These are phyloP conservation scores for Ictidomys tridecemlineatus DNA, from an alignment of 2,113 vertebrate genomes.

Conservation along the genomic window DNA sequence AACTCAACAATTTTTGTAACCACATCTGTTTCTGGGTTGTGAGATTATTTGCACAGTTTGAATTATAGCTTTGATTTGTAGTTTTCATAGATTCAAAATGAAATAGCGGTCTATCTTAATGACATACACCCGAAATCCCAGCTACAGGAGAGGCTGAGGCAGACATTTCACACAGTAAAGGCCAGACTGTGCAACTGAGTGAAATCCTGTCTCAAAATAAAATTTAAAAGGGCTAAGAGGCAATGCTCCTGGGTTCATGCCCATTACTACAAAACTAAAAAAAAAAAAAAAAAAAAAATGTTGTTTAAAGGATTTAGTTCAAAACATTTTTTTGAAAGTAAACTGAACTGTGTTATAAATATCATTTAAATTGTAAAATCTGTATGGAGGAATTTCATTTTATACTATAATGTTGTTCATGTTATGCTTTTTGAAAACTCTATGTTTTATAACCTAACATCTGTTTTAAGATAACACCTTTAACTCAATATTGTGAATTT, in stretches of 20 bases:
- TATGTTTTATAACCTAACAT: not conserved
- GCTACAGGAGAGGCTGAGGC: no score
- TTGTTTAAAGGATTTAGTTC: not conserved
- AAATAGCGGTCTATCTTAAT: not conserved
- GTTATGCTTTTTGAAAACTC: not conserved
- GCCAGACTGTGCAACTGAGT: no score
- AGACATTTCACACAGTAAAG: no score
- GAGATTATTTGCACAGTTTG: not conserved
- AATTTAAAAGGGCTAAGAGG: no score
- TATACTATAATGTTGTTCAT: not conserved
- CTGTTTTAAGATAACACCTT: not conserved
- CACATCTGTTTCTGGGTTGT: not conserved
- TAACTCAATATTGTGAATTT: not conserved
- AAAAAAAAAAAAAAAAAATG: no score
- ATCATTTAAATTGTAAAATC: not conserved
- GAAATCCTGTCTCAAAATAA: no score
- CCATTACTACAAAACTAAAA: no score
- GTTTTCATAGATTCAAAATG: not conserved
- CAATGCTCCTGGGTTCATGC: no score
- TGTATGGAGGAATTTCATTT: not conserved
- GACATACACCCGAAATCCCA: no score
- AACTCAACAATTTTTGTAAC: constrained; percentile 9
- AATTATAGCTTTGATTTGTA: not conserved
- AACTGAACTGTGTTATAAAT: not conserved
- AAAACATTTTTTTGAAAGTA: not conserved